Percentiles rank a stretch among this genome's conserved stretches.
Evolutionary conservation across 2,113 vertebrate genomes (phyloP).

Genomic region (Hemibagrus wyckioides): DNA sequence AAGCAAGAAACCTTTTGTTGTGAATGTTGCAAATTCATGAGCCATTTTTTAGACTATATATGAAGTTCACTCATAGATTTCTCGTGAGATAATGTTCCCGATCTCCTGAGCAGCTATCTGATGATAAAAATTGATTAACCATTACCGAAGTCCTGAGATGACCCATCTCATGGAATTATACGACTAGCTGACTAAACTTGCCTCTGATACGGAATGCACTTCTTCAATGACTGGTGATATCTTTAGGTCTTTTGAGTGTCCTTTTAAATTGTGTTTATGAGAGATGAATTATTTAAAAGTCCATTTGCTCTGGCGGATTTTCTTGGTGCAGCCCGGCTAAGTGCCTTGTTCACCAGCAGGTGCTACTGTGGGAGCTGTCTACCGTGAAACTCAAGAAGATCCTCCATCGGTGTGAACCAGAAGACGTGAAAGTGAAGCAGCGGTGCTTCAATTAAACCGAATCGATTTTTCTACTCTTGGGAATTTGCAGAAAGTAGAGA

Average conservation of each 20-base stretch:
- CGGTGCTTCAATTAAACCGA: constrained; percentile 40
- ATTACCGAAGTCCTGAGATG: constrained; percentile 21
- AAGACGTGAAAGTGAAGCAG: not conserved
- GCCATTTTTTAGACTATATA: not conserved
- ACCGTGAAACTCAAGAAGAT: constrained; percentile 53
- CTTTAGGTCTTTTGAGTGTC: constrained; percentile 19
- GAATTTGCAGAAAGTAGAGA: constrained; percentile 27
- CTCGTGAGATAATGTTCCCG: not conserved
- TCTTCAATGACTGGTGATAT: constrained; percentile 32
- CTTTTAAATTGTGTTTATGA: constrained; percentile 50
- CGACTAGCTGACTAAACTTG: constrained; percentile 25
- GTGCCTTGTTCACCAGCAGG: constrained; percentile 46
- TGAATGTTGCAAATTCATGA: not conserved
- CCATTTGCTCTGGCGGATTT: constrained; percentile 46
- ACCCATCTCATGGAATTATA: constrained; percentile 5
- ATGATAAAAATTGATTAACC: not conserved
- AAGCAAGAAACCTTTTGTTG: not conserved
- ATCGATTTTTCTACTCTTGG: constrained; percentile 45
- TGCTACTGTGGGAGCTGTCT: constrained; percentile 40
- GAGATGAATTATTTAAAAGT: constrained; percentile 57
- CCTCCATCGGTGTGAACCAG: constrained; percentile 31
- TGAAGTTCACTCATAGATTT: not conserved
- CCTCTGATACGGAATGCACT: constrained; percentile 40
- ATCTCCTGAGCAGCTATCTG: not conserved
- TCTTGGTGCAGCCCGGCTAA: constrained; percentile 30